Base-by-base conservation (phyloP, 2,888 invertebrate species). In the Oscheius sp. region DNA sequence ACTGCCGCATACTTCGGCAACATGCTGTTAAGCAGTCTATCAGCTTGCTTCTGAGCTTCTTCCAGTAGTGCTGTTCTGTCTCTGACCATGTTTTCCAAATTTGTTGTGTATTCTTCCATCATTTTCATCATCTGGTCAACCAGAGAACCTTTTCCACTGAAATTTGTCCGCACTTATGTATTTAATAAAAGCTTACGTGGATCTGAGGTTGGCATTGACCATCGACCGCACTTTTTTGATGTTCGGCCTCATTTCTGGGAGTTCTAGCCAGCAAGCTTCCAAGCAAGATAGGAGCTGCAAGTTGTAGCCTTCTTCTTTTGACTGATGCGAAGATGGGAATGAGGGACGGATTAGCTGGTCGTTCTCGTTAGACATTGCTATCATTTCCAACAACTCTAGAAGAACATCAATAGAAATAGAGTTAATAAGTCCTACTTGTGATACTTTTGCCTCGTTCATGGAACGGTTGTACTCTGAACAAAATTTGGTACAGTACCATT, bases 51-150 rank as follows among this genome's bases (percentile, higher is more conserved):
- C 72, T 88, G 88, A 1, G 88, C 88, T 48, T 88, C 88, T 75
- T 88, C 88, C 71, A 88, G 72, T 63, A 88, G 75, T 2, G 86
- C 81, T 2, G 88, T 88, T 10, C 88, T 74, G 65, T 88, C 88
- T 63, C 85, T 80, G 7, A 88, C 88, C 72, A 88, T 82, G 21
- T 80, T 80, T 62, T 88, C 88, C 48, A 88, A 73, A 68, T 88
- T 88, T 1, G 86, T 84, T 9, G 87, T 88, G 77, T 88, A 88
- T 73, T 81, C 82, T 65, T 86, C 86, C 86, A 86, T 86, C 86
- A 86, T 86, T 78, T 88, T 86, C 84, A 88, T 87, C 88, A 88
- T 88, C 74, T 88, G 88, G 73, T 88, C 88, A 13, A 88, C 88
- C 13, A 88, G 77, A 1, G 88, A 84, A 2, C 88, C 88, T 73